phyloP scores from a whole-genome alignment of 2,113 vertebrate genomes.

The Promerops cafer region DNA sequence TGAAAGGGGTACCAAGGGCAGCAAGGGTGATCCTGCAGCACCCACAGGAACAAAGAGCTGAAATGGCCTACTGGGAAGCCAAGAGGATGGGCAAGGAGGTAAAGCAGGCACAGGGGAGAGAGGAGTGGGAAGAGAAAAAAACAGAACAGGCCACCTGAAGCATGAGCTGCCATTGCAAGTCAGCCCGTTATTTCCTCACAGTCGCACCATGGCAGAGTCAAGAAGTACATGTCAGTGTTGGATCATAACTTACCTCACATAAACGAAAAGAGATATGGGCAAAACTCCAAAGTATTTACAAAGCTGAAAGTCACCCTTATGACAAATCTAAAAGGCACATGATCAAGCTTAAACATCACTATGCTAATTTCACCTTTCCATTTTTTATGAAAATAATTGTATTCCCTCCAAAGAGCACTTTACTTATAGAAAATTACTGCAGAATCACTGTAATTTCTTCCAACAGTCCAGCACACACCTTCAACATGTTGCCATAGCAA shows the following conservation, averaged over 20 bases:
- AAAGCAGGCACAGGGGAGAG: not conserved
- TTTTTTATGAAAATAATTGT: not conserved
- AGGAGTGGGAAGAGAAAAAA: not conserved
- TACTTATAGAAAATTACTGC: not conserved
- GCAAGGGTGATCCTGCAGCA: not conserved
- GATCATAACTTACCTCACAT: not conserved
- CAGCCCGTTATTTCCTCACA: not conserved
- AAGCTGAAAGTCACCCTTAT: not conserved
- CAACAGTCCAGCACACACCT: not conserved
- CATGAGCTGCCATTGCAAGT: not conserved
- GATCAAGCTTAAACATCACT: not conserved
- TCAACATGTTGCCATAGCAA: not conserved
- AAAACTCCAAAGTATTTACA: not conserved
- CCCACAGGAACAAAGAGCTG: not conserved
- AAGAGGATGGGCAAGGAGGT: not conserved
- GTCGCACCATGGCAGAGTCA: rapidly evolving
- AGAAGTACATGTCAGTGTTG: not conserved
- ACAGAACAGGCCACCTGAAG: not conserved
- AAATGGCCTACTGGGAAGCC: not conserved
- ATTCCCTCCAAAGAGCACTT: not conserved
- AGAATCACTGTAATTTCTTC: not conserved
- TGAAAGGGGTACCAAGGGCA: not conserved
- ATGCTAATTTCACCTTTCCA: not conserved
- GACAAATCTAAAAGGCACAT: not conserved
- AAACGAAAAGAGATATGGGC: not conserved